These are phyloP conservation scores for Xestia sexstrigata DNA, from an alignment of 2,888 invertebrate genomes.

Conservation along the genomic window DNA sequence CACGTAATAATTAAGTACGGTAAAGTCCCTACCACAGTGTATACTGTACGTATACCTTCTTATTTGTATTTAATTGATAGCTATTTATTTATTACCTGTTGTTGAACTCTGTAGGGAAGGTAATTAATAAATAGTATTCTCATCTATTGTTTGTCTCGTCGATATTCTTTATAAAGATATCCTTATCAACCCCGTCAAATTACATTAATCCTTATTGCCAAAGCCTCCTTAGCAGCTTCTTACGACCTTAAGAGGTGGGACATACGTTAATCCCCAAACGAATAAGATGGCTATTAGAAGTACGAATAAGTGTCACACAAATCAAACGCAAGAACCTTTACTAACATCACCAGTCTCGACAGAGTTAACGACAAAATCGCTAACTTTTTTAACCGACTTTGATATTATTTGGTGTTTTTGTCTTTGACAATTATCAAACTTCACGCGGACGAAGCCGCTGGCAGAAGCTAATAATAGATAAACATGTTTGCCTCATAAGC, in stretches of 20 bases:
- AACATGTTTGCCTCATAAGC: constrained; percentile 16
- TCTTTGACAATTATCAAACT: no score
- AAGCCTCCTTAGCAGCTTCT: background rate
- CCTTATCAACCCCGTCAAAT: background rate
- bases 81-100: background rate
- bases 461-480: background rate
- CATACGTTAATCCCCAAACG: background rate
- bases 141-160: background rate
- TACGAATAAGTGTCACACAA: background rate
- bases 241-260: background rate
- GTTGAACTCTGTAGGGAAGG: background rate
- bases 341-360: no score
- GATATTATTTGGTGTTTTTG: no score
- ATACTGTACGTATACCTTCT: constrained; percentile 4
- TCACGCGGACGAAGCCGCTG: no score
- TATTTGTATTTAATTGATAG: constrained; percentile 41
- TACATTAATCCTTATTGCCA: background rate
- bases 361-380: no score
- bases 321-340: background rate
- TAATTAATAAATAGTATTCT: background rate
- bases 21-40: constrained; percentile 27
- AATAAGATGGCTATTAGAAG: background rate
- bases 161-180: background rate
- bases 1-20: constrained; percentile 67
- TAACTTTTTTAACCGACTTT: no score